These are phyloP conservation scores for Listronotus bonariensis DNA, from an alignment of 1,140 invertebrate genomes.

Conservation along the genomic window DNA sequence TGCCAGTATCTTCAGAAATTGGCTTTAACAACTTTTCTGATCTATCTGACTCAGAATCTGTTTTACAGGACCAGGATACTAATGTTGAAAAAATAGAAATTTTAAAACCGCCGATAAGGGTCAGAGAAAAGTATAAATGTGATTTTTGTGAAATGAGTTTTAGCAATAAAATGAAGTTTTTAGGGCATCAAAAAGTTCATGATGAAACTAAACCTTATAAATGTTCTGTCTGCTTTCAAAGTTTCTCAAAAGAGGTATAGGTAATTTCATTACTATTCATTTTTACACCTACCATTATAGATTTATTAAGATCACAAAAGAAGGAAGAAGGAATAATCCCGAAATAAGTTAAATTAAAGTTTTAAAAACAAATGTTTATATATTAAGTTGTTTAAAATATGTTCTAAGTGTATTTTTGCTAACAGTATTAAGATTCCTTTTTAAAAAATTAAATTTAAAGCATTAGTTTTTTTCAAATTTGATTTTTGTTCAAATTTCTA, in stretches of 20 bases:
- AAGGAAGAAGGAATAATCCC: too few species aligned
- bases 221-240: constrained; percentile 37
- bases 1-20: not conserved
- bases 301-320: too few species aligned
- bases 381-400: too few species aligned
- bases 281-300: not conserved
- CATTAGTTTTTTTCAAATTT: too few species aligned
- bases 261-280: not conserved
- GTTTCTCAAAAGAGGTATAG: constrained; percentile 36
- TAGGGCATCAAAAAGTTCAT: constrained; percentile 39
- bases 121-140: constrained; percentile 34
- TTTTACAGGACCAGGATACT: not conserved
- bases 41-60: not conserved
- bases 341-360: too few species aligned
- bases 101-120: not conserved
- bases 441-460: too few species aligned
- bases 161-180: constrained; percentile 37
- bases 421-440: too few species aligned
- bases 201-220: constrained; percentile 37
- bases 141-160: constrained; percentile 36
- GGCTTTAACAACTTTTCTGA: constrained; percentile 7
- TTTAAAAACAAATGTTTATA: too few species aligned
- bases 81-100: not conserved
- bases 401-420: too few species aligned
- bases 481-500: too few species aligned